Conservation (phyloP, 2,113 vertebrate genomes). For the Meriones unguiculatus region DNA sequence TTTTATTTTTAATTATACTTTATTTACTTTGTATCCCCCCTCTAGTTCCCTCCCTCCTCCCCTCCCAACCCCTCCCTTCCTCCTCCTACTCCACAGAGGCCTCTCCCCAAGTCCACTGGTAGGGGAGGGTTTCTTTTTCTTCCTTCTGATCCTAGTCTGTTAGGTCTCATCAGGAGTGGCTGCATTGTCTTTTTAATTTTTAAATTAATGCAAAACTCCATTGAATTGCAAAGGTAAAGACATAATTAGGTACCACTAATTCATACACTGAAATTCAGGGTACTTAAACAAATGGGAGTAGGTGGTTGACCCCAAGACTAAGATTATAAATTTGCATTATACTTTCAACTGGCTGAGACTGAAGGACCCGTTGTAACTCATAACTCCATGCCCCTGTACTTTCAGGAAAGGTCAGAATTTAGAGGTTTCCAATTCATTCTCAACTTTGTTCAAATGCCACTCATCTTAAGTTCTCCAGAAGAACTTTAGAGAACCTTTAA, state of each 20-base stretch:
- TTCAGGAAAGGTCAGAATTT: neutral
- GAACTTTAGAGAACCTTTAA: neutral
- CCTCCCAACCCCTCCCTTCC: too few species aligned
- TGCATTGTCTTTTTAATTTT: neutral
- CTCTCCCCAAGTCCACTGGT: too few species aligned
- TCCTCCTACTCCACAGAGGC: too few species aligned
- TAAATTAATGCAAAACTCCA: slow-evolving; percentile 56
- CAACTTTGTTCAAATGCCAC: neutral
- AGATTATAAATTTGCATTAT: neutral
- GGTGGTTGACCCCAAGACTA: neutral
- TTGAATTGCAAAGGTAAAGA: slow-evolving; percentile 15
- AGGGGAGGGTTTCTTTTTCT: too few species aligned
- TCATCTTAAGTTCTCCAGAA: neutral
- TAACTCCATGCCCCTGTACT: neutral
- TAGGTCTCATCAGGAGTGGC: too few species aligned
- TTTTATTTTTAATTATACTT: too few species aligned
- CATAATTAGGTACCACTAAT: neutral
- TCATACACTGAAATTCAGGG: neutral
- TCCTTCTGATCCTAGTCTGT: too few species aligned
- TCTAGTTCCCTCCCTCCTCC: too few species aligned
- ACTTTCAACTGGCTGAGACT: neutral
- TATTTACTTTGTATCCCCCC: too few species aligned
- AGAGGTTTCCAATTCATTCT: neutral
- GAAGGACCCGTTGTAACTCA: neutral
- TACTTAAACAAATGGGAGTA: neutral